Evolutionary conservation across 2,888 invertebrate species (phyloP).

Genomic region (Melikaiella ostensackeni): DNA sequence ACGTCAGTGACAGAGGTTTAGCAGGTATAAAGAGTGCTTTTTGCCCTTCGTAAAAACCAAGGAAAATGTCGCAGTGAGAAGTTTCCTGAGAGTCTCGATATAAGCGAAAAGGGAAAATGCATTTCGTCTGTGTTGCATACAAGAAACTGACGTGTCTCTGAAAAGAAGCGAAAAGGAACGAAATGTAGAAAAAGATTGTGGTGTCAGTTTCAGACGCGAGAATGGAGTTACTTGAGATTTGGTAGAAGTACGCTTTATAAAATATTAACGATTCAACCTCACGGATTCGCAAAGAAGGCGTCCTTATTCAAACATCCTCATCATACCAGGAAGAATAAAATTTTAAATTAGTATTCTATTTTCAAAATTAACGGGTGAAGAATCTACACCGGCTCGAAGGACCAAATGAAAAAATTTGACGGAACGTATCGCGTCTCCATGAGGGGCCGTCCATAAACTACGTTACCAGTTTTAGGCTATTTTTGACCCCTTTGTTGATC

Average conservation of each 20-base stretch:
- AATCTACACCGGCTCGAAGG: no score
- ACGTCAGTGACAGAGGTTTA: conserved; percentile 33
- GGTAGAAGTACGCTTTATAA: conserved; percentile 5
- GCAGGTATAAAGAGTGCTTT: conserved; percentile 31
- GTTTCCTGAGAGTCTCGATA: conserved; percentile 19
- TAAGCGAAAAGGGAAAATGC: conserved; percentile 25
- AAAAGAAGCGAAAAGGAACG: conserved; percentile 12
- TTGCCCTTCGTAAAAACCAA: conserved; percentile 30
- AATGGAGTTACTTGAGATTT: conserved; percentile 18
- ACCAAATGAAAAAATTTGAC: no score
- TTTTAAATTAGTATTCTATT: no score
- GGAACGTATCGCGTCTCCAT: no score
- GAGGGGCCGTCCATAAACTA: no score
- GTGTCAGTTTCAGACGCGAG: conserved; percentile 39
- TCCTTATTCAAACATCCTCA: not conserved
- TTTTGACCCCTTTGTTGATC: no score
- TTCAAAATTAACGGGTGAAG: no score
- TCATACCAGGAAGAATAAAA: no score
- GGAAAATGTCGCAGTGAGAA: conserved; percentile 24
- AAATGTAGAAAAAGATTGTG: conserved; percentile 34
- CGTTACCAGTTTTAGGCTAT: no score
- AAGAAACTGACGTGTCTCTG: conserved; percentile 23
- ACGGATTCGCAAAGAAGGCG: not conserved
- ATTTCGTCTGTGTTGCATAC: conserved; percentile 25
- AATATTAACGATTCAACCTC: conserved; percentile 5